These are phyloP conservation scores for Halichoeres trimaculatus DNA, from an alignment of 2,113 vertebrate species.

Conservation along the genomic window DNA sequence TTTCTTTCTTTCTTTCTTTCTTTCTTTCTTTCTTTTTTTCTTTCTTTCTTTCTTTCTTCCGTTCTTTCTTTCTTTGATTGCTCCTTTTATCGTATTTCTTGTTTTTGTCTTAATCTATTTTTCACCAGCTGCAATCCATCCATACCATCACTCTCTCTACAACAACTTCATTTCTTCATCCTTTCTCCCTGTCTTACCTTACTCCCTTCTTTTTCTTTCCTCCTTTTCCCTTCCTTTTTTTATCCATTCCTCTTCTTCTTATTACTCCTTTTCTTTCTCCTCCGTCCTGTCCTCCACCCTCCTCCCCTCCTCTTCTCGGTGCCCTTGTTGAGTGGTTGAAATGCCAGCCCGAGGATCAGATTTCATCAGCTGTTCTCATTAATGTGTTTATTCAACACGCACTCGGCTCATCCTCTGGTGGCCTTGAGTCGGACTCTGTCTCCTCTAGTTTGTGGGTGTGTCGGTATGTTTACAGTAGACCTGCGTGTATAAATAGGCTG, in stretches of 20 bases:
- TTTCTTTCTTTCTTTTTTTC: neutral
- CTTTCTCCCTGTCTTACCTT: no score
- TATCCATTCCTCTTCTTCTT: no score
- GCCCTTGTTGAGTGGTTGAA: slow-evolving; percentile 30
- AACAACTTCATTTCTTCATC: no score
- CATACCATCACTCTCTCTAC: no score
- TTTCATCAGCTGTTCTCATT: slow-evolving; percentile 63
- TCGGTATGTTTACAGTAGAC: slow-evolving; percentile 11
- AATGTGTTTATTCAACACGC: slow-evolving; percentile 61
- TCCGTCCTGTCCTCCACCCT: neutral
- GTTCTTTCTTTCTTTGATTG: no score
- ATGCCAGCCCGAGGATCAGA: slow-evolving; percentile 46
- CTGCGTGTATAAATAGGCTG: slow-evolving; percentile 21
- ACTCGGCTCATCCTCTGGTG: slow-evolving; percentile 43
- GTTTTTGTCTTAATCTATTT: neutral
- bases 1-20: neutral
- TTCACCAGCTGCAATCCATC: no score
- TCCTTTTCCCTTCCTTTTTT: neutral
- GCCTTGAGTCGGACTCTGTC: slow-evolving; percentile 48
- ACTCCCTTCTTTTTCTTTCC: no score
- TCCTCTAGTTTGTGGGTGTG: slow-evolving; percentile 6
- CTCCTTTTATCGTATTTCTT: no score
- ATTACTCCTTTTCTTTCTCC: neutral
- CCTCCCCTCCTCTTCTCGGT: neutral
- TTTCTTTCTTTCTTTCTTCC: no score